Percentiles rank a stretch among this genome's conserved stretches.
Evolutionary conservation across 2,113 vertebrate genomes (phyloP).

Genomic region (Nerophis ophidion): DNA sequence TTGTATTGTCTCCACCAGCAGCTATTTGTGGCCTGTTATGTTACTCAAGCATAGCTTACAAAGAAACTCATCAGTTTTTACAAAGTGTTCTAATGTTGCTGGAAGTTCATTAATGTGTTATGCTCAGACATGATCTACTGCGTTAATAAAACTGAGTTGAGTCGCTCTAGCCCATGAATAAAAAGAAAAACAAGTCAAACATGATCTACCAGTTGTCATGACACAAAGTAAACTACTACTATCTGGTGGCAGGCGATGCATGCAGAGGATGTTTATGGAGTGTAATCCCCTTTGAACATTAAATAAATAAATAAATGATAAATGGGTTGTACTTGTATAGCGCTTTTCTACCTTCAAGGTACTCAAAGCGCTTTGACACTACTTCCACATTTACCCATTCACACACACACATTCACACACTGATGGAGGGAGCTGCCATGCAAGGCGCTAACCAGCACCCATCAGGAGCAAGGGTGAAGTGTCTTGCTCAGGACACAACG

Average conservation of each 20-base stretch:
- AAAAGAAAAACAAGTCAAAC: conserved; percentile 37
- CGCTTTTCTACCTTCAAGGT: too few relatives aligned
- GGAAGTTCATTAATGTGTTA: conserved; percentile 32
- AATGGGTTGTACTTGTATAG: too few relatives aligned
- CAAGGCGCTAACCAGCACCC: too few relatives aligned
- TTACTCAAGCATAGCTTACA: not conserved
- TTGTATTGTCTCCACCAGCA: conserved; percentile 25
- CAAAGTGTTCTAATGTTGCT: too few relatives aligned
- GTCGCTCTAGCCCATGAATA: too few relatives aligned
- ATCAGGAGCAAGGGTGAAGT: too few relatives aligned
- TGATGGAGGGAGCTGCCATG: too few relatives aligned
- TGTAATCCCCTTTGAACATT: not conserved
- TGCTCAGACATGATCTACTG: conserved; percentile 49
- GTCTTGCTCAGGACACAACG: too few relatives aligned
- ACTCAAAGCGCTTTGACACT: too few relatives aligned
- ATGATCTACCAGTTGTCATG: conserved; percentile 42
- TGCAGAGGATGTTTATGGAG: conserved; percentile 10
- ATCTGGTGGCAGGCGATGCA: conserved; percentile 41
- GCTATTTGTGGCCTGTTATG: conserved; percentile 32
- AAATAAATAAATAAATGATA: too few relatives aligned
- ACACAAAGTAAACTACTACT: conserved; percentile 26
- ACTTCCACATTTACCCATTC: too few relatives aligned
- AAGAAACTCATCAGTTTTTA: conserved; percentile 25
- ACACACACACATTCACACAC: too few relatives aligned
- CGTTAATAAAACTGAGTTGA: conserved; percentile 41